Evolutionary conservation across 2,797 vertebrate species (phyloP).

Genomic region (Diglossa cyanea): DNA sequence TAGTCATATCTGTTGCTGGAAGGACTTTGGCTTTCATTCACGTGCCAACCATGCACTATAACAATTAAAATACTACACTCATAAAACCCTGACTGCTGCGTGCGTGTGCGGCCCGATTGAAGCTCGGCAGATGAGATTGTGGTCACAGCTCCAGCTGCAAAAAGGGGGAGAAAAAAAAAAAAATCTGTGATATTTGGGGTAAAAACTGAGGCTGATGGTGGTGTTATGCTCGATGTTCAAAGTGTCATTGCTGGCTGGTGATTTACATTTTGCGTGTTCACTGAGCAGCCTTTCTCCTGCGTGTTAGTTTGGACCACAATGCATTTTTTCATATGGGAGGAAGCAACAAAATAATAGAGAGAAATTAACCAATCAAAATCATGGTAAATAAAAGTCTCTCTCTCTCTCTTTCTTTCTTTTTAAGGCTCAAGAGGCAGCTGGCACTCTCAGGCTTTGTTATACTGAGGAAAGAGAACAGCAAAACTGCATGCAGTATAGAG

Average conservation of each 20-base stretch:
- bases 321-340: slow-evolving; percentile 60
- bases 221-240: neutral
- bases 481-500: slow-evolving; percentile 70
- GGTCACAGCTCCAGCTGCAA: neutral
- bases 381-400: slow-evolving; percentile 65
- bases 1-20: neutral
- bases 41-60: neutral
- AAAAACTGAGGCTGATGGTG: neutral
- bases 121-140: neutral
- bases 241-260: slow-evolving; percentile 11
- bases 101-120: neutral
- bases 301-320: neutral
- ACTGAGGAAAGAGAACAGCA: slow-evolving; percentile 64
- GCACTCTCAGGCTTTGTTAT: slow-evolving; percentile 67
- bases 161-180: neutral
- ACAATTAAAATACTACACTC: slow-evolving; percentile 1
- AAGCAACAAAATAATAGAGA: slow-evolving; percentile 59
- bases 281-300: neutral
- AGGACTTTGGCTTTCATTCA: slow-evolving; percentile 18
- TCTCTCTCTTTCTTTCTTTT: slow-evolving; percentile 57
- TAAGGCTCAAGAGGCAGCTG: slow-evolving; percentile 68
- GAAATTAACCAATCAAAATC: slow-evolving; percentile 66
- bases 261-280: slow-evolving; percentile 25
- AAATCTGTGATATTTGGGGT: neutral
- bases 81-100: neutral